Base-by-base conservation (phyloP, 2,888 invertebrate genomes). In the Cosmopolites sordidus region DNA sequence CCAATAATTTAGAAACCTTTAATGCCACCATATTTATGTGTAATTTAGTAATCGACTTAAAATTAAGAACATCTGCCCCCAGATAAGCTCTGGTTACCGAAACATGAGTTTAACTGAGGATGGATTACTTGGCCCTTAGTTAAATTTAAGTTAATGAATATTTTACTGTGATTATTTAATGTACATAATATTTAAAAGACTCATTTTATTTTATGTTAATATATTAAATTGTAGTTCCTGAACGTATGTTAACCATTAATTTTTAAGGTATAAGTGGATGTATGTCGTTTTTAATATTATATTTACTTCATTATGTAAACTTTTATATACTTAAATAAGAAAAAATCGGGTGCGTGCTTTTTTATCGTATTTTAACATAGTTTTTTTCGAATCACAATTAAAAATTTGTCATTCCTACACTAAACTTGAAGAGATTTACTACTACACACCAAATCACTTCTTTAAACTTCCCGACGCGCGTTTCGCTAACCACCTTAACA, bases 151-250 rank as follows among this genome's bases (percentile, higher is more conserved):
- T 56, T 52, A 48, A 43, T 41, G 46, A 48, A 56, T 56, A 46
- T 53, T 66, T 66, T 66, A 64, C 68, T 68, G 67, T 69, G 69
- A 68, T 69, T 67, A 60, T 67, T 69, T 68, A 63, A 58, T 68
- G 66, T 69, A 68, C 56, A 33, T 68, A 66, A 65, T 60, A 64
- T 61, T 56, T 56, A 51, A 66, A 65, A 66, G 64, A 66, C 64
- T 67, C 61, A 59, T 64, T 33, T 65, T 62, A 62, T 62, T 62
- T 62, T 66, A 65, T 64, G 64, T 67, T 66, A 63, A 64, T 63
- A 58, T 58, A 61, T 60, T 60, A 63, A 65, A 62, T 33, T 61
- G 64, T 68, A 67, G 69, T 69, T 69, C 69, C 68, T 69, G 66
- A 64, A 62, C 59, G 60, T 64, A 65, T 66, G 68, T 69, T 69